These are phyloP conservation scores for Neolamprologus tretocephalus DNA, from an alignment of 2,113 vertebrate species.

Conservation along the genomic window DNA sequence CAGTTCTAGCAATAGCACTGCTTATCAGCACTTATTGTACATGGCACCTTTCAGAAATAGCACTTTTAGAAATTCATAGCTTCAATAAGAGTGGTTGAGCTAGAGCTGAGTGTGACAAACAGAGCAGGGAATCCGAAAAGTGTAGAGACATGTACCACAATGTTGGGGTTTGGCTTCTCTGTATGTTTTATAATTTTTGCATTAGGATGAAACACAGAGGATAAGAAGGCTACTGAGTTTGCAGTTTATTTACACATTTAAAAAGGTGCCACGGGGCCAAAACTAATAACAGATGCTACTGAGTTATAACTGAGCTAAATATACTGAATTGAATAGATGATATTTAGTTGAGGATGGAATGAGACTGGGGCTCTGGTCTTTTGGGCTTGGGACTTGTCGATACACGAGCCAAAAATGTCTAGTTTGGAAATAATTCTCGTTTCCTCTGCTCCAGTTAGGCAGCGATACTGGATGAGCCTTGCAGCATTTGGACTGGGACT, in stretches of 20 bases:
- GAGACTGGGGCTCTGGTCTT: not conserved
- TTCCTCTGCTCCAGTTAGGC: slow-evolving; percentile 32
- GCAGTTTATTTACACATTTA: not conserved
- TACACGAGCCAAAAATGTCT: not conserved
- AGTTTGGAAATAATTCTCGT: slow-evolving; percentile 37
- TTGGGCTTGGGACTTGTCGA: slow-evolving; percentile 3
- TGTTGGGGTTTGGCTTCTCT: not conserved
- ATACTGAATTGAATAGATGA: not conserved
- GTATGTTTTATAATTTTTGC: not conserved
- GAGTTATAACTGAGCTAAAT: not conserved
- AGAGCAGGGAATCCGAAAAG: not conserved
- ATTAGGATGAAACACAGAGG: not conserved
- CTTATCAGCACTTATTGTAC: not conserved
- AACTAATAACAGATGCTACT: not conserved
- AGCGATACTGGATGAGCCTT: slow-evolving; percentile 36
- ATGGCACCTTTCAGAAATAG: not conserved
- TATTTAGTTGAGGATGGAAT: not conserved
- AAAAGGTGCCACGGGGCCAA: not conserved
- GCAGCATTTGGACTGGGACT: slow-evolving; percentile 41
- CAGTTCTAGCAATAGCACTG: no score
- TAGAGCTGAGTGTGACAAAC: not conserved
- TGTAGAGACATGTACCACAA: not conserved
- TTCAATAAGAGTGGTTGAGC: not conserved
- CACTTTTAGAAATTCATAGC: not conserved
- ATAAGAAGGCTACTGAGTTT: not conserved